These are phyloP conservation scores for Pentamera pediparva DNA, from an alignment of 53 echinoderm and acorn worm species.

Conservation along the genomic window DNA sequence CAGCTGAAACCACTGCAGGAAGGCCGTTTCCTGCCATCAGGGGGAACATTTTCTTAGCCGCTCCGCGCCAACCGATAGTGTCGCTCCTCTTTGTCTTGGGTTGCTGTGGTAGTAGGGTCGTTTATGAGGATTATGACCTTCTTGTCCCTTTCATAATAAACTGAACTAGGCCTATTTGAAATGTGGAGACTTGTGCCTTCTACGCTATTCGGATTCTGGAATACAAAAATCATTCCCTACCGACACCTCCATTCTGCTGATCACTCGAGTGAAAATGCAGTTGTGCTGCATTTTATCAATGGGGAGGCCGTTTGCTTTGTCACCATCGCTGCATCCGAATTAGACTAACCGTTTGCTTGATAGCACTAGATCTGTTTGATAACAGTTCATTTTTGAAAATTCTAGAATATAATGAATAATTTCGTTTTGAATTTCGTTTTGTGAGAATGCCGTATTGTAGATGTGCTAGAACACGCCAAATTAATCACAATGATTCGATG, in stretches of 20 bases:
- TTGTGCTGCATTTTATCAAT: conserved; percentile 8
- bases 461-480: background rate
- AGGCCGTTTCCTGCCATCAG: too few relatives aligned
- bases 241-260: conserved; percentile 4
- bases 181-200: background rate
- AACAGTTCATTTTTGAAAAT: background rate
- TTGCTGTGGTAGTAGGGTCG: too few relatives aligned
- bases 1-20: background rate
- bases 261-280: conserved; percentile 10
- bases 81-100: too few relatives aligned
- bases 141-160: too few relatives aligned
- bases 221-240: conserved; percentile 1
- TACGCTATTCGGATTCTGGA: background rate
- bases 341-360: background rate
- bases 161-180: background rate
- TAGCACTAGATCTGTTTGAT: background rate
- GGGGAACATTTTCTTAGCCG: too few relatives aligned
- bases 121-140: too few relatives aligned
- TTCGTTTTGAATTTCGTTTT: background rate
- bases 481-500: background rate
- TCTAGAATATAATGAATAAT: background rate
- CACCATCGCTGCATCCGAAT: conserved; percentile 4
- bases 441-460: background rate
- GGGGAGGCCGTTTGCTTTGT: conserved; percentile 8
- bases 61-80: too few relatives aligned